phyloP scores from a whole-genome alignment of 2,888 invertebrate species.

The Myathropa florea region DNA sequence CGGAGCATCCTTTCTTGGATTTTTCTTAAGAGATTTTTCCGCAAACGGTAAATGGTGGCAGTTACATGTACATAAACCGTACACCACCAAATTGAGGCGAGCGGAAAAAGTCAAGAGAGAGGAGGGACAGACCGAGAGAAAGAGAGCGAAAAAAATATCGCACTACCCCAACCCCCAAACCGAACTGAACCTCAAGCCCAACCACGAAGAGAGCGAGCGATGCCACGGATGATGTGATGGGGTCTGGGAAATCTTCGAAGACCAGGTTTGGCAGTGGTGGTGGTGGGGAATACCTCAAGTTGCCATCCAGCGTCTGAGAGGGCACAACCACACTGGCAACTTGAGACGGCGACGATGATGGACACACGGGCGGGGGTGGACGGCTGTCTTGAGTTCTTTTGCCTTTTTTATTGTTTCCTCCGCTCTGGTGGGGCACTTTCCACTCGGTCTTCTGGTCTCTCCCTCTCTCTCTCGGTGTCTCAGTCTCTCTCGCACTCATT shows the following conservation, averaged over 20 bases:
- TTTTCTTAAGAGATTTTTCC: conserved; percentile 72
- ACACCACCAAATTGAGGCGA: conserved; percentile 58
- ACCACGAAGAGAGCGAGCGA: conserved; percentile 54
- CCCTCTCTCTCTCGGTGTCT: neutral
- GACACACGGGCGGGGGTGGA: neutral
- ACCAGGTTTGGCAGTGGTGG: conserved; percentile 48
- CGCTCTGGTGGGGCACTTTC: neutral
- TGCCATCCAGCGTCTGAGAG: conserved; percentile 39
- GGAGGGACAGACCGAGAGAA: conserved; percentile 16
- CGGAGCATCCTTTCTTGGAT: conserved; percentile 38
- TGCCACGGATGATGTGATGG: conserved; percentile 10
- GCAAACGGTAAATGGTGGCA: conserved; percentile 69
- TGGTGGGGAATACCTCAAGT: conserved; percentile 61
- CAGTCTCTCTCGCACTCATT: neutral
- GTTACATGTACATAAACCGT: conserved; percentile 65
- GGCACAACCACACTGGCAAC: conserved; percentile 25
- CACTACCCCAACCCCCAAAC: neutral
- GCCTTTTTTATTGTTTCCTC: neutral
- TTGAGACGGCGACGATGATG: neutral
- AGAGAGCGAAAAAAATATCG: conserved; percentile 35
- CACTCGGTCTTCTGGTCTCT: neutral
- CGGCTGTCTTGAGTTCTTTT: conserved; percentile 53
- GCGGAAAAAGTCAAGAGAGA: conserved; percentile 49
- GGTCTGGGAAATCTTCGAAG: conserved; percentile 58
- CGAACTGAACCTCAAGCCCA: conserved; percentile 31